Base-by-base conservation (phyloP, 2,797 vertebrate genomes). In the Arnoldichthys spilopterus region DNA sequence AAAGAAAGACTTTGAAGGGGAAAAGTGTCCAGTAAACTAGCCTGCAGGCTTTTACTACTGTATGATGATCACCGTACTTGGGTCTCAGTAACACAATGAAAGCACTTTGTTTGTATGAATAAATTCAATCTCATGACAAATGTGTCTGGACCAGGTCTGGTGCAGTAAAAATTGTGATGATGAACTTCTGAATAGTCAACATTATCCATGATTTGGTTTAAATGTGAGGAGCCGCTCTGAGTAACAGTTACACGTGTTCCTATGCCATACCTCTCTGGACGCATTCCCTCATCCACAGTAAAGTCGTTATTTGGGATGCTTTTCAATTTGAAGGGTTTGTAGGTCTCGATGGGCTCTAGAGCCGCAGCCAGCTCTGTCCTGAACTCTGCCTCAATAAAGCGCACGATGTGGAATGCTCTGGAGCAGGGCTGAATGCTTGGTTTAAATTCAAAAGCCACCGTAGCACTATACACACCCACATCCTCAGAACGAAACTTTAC, bases 381-480 rank as follows among this genome's bases (percentile, higher is more conserved):
- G 0, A 86, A 92, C 0, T 89, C 0, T 0, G 91, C 94, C 8
- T 95, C 92, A 2, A 99, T 1, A 18, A 86, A 92, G 70, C 96
- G 94, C 37, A 95, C 88, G 9, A 98, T 95, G 87, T 90, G 85
- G 91, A 98, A 98, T 0, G 89, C 68, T 15, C 47, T 20, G 40
- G 82, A 51, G 1, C 66, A 34, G 8, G 67, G 22, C 0, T 79
- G 34, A 0, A 77, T 79, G 83, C 93, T 89, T 67, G 85, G 87
- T 82, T 83, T 89, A 88, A 97, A 97, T 77, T 96, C 89, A 2
- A 96, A 96, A 24, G 90, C 81, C 86, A 99, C 26, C 0, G 90
- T 89, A 2, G 90, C 83, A 0, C 66, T 87, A 86, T 94, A 96
- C 89, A 87, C 93, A 28, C 97, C 97, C 0, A 94, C 90, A 9